Evolutionary conservation across 2,797 vertebrate genomes (phyloP), one percentile per base, ranked within the genome.

Genomic region (Phrynocephalus guinanensis): DNA sequence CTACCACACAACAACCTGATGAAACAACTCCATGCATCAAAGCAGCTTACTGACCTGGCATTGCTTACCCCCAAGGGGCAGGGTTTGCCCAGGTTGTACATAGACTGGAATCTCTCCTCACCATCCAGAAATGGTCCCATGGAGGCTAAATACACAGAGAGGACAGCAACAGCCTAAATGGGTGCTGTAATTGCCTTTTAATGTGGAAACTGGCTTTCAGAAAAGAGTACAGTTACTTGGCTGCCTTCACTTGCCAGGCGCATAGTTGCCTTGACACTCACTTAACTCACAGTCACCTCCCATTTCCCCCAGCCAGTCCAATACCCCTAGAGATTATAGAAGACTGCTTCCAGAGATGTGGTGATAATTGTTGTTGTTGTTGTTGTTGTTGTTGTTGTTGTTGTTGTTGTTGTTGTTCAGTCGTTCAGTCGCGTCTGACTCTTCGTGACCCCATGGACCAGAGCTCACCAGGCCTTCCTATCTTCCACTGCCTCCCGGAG

Each of bases 1-100:
- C 79, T 79, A 6, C 79, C 66, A 4, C 82, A 11, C 77, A 76
- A 76, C 82, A 84, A 84, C 60, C 82, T 84, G 88, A 90, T 76
- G 77, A 48, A 83, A 86, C 70, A 70, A 76, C 60, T 26, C 0
- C 8, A 26, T 1, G 28, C 48, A 75, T 73, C 38, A 22, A 66
- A 30, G 67, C 28, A 10, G 50, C 84, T 89, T 28, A 44, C 28
- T 73, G 76, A 68, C 81, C 70, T 16, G 81, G 44, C 68, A 16
- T n/a, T 44, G 67, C 84, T 15, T 56, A 15, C 18, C 13, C 33
- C 72, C 28, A 50, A 30, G 84, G 8, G n/a, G 26, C 3, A 16
- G 3, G 28, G 72, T 33, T 33, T 44, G 56, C 7, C 67, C 66
- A 9, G 75, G n/a, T 52, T 15, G 56, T 38, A 26, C 52, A 48